phyloP scores from a whole-genome alignment of 2,797 vertebrate genomes.

The Dermochelys coriacea region DNA sequence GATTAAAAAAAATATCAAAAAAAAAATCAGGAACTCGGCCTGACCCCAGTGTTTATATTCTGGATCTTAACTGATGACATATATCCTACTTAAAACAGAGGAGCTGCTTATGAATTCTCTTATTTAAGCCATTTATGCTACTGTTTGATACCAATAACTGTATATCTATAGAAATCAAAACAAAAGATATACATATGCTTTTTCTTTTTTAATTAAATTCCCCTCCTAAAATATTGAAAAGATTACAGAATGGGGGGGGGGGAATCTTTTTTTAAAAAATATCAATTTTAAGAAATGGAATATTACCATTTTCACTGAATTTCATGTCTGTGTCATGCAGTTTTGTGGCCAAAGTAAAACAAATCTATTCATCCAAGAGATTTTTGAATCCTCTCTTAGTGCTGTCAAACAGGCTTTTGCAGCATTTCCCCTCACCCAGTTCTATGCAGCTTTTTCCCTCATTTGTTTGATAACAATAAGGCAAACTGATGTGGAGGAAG shows the following conservation, averaged over 20 bases:
- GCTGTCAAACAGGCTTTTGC: constrained; percentile 18
- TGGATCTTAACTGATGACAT: not conserved
- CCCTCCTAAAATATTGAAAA: constrained; percentile 35
- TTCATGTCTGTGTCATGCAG: not conserved
- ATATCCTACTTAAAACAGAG: not conserved
- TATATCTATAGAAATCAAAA: constrained; percentile 1
- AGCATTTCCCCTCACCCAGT: not conserved
- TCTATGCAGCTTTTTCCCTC: constrained; percentile 49
- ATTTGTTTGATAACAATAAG: constrained; percentile 37
- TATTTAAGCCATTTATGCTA: constrained; percentile 28
- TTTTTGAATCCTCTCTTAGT: constrained; percentile 29
- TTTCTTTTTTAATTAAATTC: not conserved
- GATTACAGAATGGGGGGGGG: constrained; percentile 7
- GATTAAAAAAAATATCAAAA: not conserved
- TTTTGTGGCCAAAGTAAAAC: constrained; percentile 55
- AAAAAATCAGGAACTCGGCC: not conserved
- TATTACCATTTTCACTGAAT: constrained; percentile 4
- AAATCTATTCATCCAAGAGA: constrained; percentile 26
- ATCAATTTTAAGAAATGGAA: constrained; percentile 51
- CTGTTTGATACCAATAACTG: not conserved
- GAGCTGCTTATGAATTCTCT: constrained; percentile 17
- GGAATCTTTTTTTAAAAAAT: constrained; percentile 27
- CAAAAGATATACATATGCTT: not conserved
- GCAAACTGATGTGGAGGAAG: constrained; percentile 64
- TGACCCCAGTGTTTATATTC: not conserved